These are phyloP conservation scores for Nudaria mundana DNA, from an alignment of 2,888 invertebrate genomes.

Conservation along the genomic window DNA sequence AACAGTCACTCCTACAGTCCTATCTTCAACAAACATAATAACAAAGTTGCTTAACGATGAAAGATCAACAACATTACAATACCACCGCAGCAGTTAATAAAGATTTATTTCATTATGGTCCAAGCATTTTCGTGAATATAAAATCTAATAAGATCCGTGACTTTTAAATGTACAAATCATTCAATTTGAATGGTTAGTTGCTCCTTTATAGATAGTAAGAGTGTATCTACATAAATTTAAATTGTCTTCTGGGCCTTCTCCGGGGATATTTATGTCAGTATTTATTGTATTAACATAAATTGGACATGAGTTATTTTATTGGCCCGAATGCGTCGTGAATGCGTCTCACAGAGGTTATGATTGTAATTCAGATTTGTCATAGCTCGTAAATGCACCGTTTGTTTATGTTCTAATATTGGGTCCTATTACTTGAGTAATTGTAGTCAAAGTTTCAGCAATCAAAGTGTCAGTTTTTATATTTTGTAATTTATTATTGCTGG, in stretches of 20 bases:
- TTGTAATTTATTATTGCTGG: no score
- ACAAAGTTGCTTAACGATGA: slow-evolving; percentile 6
- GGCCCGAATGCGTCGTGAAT: slow-evolving; percentile 66
- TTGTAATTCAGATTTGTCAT: slow-evolving; percentile 76
- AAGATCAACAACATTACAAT: slow-evolving; percentile 3
- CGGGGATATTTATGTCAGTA: slow-evolving; percentile 75
- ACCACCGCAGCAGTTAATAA: slow-evolving; percentile 5
- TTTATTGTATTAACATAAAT: slow-evolving; percentile 82
- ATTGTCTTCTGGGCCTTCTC: slow-evolving; percentile 67
- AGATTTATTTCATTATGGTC: slow-evolving; percentile 12
- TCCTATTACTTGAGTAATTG: slow-evolving; percentile 24
- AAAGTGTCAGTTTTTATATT: neutral
- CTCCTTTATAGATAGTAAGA: slow-evolving; percentile 51
- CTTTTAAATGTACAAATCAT: slow-evolving; percentile 53
- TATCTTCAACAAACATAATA: neutral
- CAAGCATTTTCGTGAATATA: slow-evolving; percentile 11
- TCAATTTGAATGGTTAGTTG: slow-evolving; percentile 48
- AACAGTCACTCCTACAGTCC: no score
- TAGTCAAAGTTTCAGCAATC: slow-evolving; percentile 27
- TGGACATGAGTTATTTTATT: slow-evolving; percentile 81
- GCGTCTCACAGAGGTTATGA: slow-evolving; percentile 72
- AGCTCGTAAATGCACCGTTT: slow-evolving; percentile 69
- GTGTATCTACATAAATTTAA: slow-evolving; percentile 69
- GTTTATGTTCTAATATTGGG: slow-evolving; percentile 44
- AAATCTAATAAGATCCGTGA: slow-evolving; percentile 13